Conservation (phyloP, 1,140 invertebrate species). For the Drosophila kurseongensis region DNA sequence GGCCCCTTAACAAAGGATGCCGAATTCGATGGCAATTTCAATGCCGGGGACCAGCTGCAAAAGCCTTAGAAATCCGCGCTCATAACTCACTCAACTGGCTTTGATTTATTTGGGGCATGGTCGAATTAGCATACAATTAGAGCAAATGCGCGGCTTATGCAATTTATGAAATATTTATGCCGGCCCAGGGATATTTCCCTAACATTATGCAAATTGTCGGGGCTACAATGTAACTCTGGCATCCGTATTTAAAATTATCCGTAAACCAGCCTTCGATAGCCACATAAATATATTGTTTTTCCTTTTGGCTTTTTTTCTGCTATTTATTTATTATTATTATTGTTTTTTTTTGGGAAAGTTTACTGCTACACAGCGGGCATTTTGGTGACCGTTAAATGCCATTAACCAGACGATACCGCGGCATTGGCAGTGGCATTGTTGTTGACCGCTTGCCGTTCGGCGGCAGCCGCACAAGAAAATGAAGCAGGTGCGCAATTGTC, state of each 20-base stretch:
- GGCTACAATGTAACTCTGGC: conserved; percentile 33
- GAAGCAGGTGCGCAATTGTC: conserved; percentile 82
- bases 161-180: conserved; percentile 71
- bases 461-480: conserved; percentile 61
- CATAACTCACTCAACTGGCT: conserved; percentile 66
- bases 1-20: conserved; percentile 57
- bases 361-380: conserved; percentile 77
- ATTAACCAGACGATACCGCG: conserved; percentile 76
- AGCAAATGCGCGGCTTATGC: conserved; percentile 63
- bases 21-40: conserved; percentile 38
- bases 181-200: conserved; percentile 36
- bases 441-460: conserved; percentile 50
- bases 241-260: conserved; percentile 50
- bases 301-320: conserved; percentile 34
- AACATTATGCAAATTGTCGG: conserved; percentile 64
- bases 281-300: conserved; percentile 47
- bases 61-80: conserved; percentile 18
- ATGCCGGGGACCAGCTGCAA: neutral
- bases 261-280: conserved; percentile 33
- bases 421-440: conserved; percentile 74
- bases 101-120: conserved; percentile 69
- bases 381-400: conserved; percentile 80
- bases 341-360: conserved; percentile 70
- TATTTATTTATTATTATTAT: conserved; percentile 19
- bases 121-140: conserved; percentile 79